phyloP scores from a whole-genome alignment of 2,797 vertebrate species.

The Cynopterus sphinx region DNA sequence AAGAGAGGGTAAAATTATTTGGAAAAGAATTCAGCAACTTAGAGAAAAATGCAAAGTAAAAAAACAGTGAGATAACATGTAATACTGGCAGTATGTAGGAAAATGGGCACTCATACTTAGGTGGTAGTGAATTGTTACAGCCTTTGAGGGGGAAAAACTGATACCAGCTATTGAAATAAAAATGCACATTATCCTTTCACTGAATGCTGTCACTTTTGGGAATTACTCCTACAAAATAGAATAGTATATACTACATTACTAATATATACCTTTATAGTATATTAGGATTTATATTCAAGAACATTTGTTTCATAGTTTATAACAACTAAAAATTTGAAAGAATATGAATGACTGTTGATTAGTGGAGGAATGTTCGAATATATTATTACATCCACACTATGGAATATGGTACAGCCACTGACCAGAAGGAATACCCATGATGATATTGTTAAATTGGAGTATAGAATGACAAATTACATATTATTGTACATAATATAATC shows the following conservation, averaged over 20 bases:
- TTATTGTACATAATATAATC: background rate
- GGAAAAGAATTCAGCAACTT: background rate
- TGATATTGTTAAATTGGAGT: background rate
- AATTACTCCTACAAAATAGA: background rate
- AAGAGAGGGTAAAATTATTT: background rate
- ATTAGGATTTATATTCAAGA: background rate
- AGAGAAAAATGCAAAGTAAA: background rate
- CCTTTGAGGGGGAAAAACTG: background rate
- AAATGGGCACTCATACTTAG: background rate
- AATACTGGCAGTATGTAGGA: background rate
- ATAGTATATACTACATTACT: background rate
- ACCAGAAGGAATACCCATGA: background rate
- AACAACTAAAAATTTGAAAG: slow-evolving; percentile 7
- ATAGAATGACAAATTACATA: background rate
- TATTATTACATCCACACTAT: background rate
- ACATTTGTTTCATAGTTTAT: slow-evolving; percentile 32
- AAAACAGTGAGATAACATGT: background rate
- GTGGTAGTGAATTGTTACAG: background rate
- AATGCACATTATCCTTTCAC: background rate
- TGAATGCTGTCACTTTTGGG: background rate
- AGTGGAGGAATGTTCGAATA: background rate
- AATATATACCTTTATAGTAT: background rate
- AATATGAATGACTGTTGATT: background rate
- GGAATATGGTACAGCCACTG: background rate
- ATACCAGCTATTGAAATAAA: background rate